Evolutionary conservation across 2,113 vertebrate species (phyloP), one percentile per base, ranked within the genome.

Genomic region (Elephantulus edwardii): DNA sequence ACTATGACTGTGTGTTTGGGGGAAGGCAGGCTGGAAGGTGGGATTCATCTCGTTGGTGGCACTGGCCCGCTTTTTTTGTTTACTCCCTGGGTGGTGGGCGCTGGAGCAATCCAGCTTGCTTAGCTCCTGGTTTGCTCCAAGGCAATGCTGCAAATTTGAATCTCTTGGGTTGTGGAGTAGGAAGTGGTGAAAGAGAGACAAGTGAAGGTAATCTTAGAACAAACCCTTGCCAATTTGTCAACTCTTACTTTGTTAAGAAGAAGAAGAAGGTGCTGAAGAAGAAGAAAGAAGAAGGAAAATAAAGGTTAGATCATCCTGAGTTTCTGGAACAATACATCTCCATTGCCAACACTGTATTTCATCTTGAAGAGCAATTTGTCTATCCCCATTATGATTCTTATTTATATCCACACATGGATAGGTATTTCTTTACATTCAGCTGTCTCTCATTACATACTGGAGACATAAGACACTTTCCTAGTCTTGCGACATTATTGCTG

Each of bases 171-270:
- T n/a, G 66, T 35, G 48, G 62, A 26, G 72, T 44, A 72, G 72
- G 40, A 91, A 92, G 72, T 58, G 22, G n/a, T 74, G 44, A 85
- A 79, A 68, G 16, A 74, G 76, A 66, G 33, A 40, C 35, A 8
- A 20, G 72, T 38, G 75, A 79, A 77, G 60, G 19, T 83, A 58
- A 88, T 76, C 79, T 78, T 80, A 44, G n/a, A 80, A 68, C 79
- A 86, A 88, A 77, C 17, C 71, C 68, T 93, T 38, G 56, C n/a
- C 88, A 78, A 71, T 88, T 88, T 92, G 62, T 91, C 75, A 48
- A 90, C 91, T 88, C 77, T 89, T 62, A 2, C 6, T 1, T 83
- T 78, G 52, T 78, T 94, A 24, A 77, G n/a, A n/a, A n/a, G n/a
- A n/a, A n/a, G n/a, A n/a, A n/a, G n/a, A n/a, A n/a, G n/a, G n/a